Base-by-base conservation (phyloP, 2,888 invertebrate genomes). In the Epinotia brunnichana region DNA sequence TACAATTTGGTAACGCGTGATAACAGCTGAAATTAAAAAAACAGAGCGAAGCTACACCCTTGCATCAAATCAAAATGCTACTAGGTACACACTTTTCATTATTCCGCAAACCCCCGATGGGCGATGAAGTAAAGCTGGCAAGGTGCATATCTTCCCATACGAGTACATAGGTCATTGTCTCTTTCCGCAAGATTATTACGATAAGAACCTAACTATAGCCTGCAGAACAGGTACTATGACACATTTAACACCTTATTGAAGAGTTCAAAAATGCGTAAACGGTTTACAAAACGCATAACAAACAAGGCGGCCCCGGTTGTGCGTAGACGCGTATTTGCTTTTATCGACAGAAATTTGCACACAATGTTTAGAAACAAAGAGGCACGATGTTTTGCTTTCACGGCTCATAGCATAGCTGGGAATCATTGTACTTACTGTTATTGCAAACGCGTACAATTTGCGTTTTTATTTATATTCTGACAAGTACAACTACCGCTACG, bases 341-440 rank as follows among this genome's bases (percentile, higher is more conserved):
- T 87, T 87, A 88, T 87, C 85, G 85, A 81, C 79, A 83, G 77
- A 84, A 82, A 90, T 90, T 90, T 90, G 83, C 90, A 90, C 88
- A 90, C 90, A 89, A 90, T 89, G 90, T 89, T 88, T 85, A 85
- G 86, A 87, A 87, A 86, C 85, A 86, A 87, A 84, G 85, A 85
- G 83, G 81, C 78, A 77, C 80, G 77, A 83, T 87, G 86, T 88
- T 87, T 86, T 87, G 84, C 83, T 87, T 86, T 85, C 83, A 82
- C 83, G 81, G 79, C 82, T 82, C 81, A 81, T 74, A 56, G 70
- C 70, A 61, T 81, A 82, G 78, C 80, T 85, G 84, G 79, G 84
- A 85, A 87, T 85, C 78, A 85, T 81, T 83, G 81, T 84, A 85
- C 85, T 83, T 84, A 85, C 85, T 83, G 83, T 82, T 84, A 83